Evolutionary conservation across 1,140 invertebrate species (phyloP), one percentile per base, ranked within the genome.

Genomic region (Ruditapes philippinarum): DNA sequence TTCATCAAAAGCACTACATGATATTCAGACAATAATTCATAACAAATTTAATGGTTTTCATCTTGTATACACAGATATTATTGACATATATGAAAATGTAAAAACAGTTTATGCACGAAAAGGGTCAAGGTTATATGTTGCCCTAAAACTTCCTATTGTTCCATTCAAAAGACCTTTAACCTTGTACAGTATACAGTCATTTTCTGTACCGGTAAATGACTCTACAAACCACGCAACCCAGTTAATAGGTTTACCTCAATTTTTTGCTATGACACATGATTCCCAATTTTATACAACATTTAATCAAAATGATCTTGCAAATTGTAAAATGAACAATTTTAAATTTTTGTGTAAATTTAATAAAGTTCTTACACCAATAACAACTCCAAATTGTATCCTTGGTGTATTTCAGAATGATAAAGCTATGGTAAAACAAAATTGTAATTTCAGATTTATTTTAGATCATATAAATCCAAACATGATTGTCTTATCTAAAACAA

Each of bases 371-470:
- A 25, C 51, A 40, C 51, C 89, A 12, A 28, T 80, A 19, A 73
- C 89, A 33, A 9, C 33, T 11, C 31, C 36, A 19, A 74, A 49
- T 1, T 89, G 88, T 68, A 65, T 84, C 4, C 45, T 79, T 11
- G 25, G 68, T 51, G 1, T 89, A 31, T 89, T 89, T 33, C 22
- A 65, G 19, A 89, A 89, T 74, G 76, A 89, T 31, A 87, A 87
- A 49, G 51, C 49, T 33, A 60, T 31, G 22, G 49, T 57, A 51
- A 49, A 65, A 65, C 22, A 62, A 40, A 45, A 7, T 17, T 90
- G 82, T 90, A 65, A 90, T 40, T 90, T 90, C 57, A 73, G 88
- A 57, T 82, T 82, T 42, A 22, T 83, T 51, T n/a, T 49, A 57
- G 54, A 89, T 60, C 40, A 36, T 17, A 31, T 89, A 19, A 57